These are phyloP conservation scores for Tychaedon coryphoeus DNA, from an alignment of 2,113 vertebrate genomes.

Conservation along the genomic window DNA sequence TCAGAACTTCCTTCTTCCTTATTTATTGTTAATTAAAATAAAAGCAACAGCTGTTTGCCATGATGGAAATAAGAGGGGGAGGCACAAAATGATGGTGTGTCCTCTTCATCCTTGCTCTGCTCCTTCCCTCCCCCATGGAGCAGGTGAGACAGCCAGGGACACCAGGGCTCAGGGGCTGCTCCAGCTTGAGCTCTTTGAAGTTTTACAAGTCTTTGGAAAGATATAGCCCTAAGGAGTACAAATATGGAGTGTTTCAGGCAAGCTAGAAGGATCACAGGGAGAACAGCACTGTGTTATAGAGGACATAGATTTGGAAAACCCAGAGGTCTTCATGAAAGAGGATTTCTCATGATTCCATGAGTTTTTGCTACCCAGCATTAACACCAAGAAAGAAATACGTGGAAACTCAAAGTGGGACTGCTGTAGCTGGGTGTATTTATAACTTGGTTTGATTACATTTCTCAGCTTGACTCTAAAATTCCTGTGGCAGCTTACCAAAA, in stretches of 20 bases:
- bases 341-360: neutral
- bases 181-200: neutral
- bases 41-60: neutral
- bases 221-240: neutral
- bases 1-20: conserved; percentile 29
- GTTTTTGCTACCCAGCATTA: neutral
- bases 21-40: conserved; percentile 18
- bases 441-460: neutral
- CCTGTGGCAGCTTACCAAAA: neutral
- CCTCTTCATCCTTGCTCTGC: neutral
- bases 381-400: neutral
- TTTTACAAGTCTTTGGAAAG: neutral
- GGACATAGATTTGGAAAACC: neutral
- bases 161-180: neutral
- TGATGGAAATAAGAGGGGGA: neutral
- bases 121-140: neutral
- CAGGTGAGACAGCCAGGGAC: neutral
- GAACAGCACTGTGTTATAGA: neutral
- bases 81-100: neutral
- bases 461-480: neutral
- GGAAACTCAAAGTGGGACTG: neutral
- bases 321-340: neutral
- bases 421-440: neutral
- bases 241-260: neutral
- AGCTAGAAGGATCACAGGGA: neutral